phyloP scores from a whole-genome alignment of 2,113 vertebrate genomes.

The Oxyura jamaicensis region DNA sequence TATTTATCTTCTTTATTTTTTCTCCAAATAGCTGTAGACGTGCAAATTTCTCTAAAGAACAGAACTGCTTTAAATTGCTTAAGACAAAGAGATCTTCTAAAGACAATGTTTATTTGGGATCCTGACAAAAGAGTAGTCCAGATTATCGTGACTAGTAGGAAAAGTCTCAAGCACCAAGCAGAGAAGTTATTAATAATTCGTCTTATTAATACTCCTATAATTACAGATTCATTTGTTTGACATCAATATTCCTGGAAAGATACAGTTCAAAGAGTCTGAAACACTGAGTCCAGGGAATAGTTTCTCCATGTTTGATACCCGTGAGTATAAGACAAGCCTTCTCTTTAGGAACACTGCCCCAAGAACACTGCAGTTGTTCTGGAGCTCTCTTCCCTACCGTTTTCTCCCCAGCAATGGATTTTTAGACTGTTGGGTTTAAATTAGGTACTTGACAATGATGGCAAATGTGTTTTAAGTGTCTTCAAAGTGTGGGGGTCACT shows the following conservation, averaged over 20 bases:
- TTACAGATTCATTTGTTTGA: constrained; percentile 96
- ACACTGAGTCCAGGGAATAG: constrained; percentile 87
- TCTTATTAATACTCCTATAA: neutral
- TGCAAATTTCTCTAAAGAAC: neutral
- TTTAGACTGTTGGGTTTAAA: neutral
- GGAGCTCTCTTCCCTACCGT: neutral
- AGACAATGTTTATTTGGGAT: neutral
- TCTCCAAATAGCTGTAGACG: neutral
- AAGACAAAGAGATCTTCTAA: neutral
- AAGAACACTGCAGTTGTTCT: neutral
- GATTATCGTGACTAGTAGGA: neutral
- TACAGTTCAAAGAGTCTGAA: constrained; percentile 95
- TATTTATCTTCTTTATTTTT: neutral
- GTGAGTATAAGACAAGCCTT: constrained; percentile 77
- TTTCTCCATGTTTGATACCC: constrained; percentile 91
- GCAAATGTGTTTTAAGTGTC: neutral
- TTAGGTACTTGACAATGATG: neutral
- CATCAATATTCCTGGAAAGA: constrained; percentile 94
- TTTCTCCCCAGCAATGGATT: neutral
- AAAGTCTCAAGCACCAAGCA: neutral
- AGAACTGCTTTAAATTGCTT: neutral
- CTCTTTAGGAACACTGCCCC: neutral
- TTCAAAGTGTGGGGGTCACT: neutral
- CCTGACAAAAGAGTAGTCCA: neutral
- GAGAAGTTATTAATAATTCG: neutral